Conservation (phyloP, 2,888 invertebrate species). For the Phortica okadai region DNA sequence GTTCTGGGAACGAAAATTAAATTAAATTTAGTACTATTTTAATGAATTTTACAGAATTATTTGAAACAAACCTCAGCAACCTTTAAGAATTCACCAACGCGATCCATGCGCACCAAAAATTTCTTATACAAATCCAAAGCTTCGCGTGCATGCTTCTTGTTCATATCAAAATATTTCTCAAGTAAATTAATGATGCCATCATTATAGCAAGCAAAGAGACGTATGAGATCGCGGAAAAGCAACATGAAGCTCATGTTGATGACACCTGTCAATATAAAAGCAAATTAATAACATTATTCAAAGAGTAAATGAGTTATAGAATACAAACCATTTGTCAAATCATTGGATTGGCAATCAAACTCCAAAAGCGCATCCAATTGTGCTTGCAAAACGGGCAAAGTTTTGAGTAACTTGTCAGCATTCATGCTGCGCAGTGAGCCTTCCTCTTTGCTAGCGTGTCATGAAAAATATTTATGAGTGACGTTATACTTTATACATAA, state of each 20-base stretch:
- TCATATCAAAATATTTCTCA: constrained; percentile 99
- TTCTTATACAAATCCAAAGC: constrained; percentile 99
- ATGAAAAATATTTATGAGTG: too few relatives aligned
- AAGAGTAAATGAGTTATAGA: not conserved
- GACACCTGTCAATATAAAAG: constrained; percentile 80
- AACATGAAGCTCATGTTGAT: constrained; percentile 99
- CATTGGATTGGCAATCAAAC: constrained; percentile 97
- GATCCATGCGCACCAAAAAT: constrained; percentile 98
- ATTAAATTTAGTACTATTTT: not conserved
- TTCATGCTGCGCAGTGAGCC: constrained; percentile 98
- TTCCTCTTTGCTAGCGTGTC: constrained; percentile 89
- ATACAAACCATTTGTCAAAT: constrained; percentile 78
- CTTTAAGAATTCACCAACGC: constrained; percentile 98
- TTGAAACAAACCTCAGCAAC: constrained; percentile 80
- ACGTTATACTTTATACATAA: not conserved
- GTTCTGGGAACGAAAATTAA: constrained; percentile 78
- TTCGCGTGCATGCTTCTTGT: constrained; percentile 98
- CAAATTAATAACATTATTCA: not conserved
- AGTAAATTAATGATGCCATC: constrained; percentile 99
- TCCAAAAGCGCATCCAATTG: constrained; percentile 97
- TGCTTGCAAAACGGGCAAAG: constrained; percentile 94
- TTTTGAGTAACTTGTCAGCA: constrained; percentile 97
- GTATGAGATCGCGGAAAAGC: constrained; percentile 98
- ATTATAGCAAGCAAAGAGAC: constrained; percentile 99
- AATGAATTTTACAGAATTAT: not conserved